Conservation (phyloP, 2,113 vertebrate species). For the Gadus chalcogrammus region DNA sequence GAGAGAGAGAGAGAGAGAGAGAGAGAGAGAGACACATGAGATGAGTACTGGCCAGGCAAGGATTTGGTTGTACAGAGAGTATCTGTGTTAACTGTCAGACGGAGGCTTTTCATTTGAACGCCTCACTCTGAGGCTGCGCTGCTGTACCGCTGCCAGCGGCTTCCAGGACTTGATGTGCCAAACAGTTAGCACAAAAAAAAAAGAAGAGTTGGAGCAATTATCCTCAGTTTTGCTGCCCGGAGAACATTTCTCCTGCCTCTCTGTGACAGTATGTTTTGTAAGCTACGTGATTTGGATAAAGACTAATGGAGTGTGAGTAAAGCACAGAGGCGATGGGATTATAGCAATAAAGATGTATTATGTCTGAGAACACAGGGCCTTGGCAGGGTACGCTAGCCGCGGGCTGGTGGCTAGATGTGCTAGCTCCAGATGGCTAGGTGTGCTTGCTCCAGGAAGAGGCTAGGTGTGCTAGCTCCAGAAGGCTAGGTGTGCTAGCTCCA, state of each 20-base stretch:
- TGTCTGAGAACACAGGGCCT: conserved; percentile 59
- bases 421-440: too few relatives aligned
- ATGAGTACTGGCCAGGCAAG: conserved; percentile 39
- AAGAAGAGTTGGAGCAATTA: conserved; percentile 64
- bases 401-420: conserved; percentile 46
- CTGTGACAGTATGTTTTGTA: conserved; percentile 63
- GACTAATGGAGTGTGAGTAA: conserved; percentile 69
- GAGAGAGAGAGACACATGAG: conserved; percentile 3
- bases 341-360: conserved; percentile 74
- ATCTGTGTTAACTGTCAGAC: conserved; percentile 51
- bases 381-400: conserved; percentile 56
- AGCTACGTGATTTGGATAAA: conserved; percentile 68
- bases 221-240: conserved; percentile 44
- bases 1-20: too few relatives aligned
- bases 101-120: conserved; percentile 51
- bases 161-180: conserved; percentile 47
- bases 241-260: conserved; percentile 59
- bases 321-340: conserved; percentile 61
- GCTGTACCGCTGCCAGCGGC: conserved; percentile 59
- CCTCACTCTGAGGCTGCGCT: conserved; percentile 43
- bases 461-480: too few relatives aligned
- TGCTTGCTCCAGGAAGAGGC: too few relatives aligned
- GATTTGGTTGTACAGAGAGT: conserved; percentile 36
- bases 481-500: too few relatives aligned
- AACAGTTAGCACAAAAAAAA: conserved; percentile 38